Conservation (phyloP, 2,888 invertebrate genomes). For the Agrotis clavis region DNA sequence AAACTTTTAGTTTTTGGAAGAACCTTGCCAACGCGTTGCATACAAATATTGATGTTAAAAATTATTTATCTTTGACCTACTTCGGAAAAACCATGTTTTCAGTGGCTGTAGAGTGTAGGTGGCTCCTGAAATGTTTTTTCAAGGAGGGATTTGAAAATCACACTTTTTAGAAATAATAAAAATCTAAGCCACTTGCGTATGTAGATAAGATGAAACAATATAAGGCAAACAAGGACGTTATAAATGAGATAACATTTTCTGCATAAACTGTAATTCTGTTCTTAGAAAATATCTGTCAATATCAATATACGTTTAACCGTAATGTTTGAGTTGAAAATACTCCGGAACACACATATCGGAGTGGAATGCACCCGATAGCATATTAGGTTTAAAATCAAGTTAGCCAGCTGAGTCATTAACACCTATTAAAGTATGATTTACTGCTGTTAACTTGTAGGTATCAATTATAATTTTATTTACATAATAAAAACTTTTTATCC, state of each 20-base stretch:
- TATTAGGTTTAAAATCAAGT: conserved; percentile 26
- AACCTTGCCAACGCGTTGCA: fast-evolving
- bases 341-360: conserved; percentile 13
- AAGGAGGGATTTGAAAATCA: conserved; percentile 2
- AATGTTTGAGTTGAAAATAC: conserved; percentile 35
- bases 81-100: background rate
- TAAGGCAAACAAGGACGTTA: conserved; percentile 19
- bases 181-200: conserved; percentile 25
- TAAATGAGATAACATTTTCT: conserved; percentile 51
- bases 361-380: conserved; percentile 30
- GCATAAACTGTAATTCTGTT: conserved; percentile 29
- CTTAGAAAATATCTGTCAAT: conserved; percentile 40
- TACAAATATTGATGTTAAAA: background rate
- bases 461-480: background rate
- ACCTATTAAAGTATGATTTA: conserved; percentile 26
- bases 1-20: background rate
- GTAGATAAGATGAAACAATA: conserved; percentile 38
- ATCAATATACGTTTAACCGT: conserved; percentile 20
- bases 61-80: background rate
- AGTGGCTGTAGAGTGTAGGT: background rate
- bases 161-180: conserved; percentile 47
- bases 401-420: conserved; percentile 28
- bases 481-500: conserved; percentile 14
- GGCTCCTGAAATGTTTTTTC: background rate
- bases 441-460: conserved; percentile 5